Conservation (phyloP, 2,797 vertebrate species). For the Liparis tanakae region DNA sequence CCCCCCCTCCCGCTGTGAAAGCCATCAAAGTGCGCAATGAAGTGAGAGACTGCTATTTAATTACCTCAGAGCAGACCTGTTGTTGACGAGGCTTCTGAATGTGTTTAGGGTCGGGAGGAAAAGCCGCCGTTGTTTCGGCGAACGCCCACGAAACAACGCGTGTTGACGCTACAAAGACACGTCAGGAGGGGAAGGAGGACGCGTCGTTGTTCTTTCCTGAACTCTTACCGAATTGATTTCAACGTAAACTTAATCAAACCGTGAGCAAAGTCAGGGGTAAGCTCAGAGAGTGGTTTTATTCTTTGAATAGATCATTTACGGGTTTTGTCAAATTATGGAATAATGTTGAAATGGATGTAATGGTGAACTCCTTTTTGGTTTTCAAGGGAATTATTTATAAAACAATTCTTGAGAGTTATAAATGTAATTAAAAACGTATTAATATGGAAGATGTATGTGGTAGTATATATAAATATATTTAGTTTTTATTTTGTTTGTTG, state of each 20-base stretch:
- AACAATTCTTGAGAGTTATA: too few species aligned
- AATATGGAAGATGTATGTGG: too few species aligned
- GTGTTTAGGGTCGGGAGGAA: conserved; percentile 10
- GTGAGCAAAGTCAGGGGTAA: not conserved
- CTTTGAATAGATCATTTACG: not conserved
- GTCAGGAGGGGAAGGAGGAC: not conserved
- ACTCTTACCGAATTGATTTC: not conserved
- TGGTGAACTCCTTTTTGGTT: too few species aligned
- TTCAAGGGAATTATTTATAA: too few species aligned
- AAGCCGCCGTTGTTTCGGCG: conserved; percentile 3
- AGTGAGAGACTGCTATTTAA: conserved; percentile 58
- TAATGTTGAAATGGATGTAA: too few species aligned
- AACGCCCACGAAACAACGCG: not conserved
- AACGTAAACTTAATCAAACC: not conserved
- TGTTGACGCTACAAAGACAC: not conserved
- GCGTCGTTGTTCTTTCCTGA: not conserved
- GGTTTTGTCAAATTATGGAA: not conserved
- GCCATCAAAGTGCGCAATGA: conserved; percentile 46
- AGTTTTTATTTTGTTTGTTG: too few species aligned
- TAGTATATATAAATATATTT: too few species aligned
- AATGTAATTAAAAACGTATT: too few species aligned
- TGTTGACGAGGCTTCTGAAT: conserved; percentile 34
- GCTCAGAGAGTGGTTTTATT: not conserved
- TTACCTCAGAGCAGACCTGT: conserved; percentile 53
- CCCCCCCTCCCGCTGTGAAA: conserved; percentile 34